Evolutionary conservation across 2,797 vertebrate species (phyloP).

Genomic region (Esox masquinongy): DNA sequence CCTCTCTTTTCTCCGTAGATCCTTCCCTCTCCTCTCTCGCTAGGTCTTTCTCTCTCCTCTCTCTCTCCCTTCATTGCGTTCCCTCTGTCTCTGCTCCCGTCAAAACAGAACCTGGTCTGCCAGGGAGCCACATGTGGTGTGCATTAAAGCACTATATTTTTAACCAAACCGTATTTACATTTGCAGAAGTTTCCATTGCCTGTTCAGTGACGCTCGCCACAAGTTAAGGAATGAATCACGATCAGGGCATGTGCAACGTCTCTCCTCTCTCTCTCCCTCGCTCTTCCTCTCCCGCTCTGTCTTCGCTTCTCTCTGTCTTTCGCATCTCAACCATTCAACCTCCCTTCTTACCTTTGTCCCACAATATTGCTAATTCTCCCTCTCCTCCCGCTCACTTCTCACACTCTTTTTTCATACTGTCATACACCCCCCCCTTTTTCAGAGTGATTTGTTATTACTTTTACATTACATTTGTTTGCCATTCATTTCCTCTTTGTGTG

Average conservation of each 20-base stretch:
- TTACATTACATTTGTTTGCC: conserved; percentile 44
- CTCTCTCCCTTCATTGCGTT: conserved; percentile 25
- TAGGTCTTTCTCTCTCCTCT: background rate
- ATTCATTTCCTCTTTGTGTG: conserved; percentile 50
- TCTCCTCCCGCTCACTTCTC: background rate
- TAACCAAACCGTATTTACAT: conserved; percentile 62
- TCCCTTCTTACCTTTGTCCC: conserved; percentile 34
- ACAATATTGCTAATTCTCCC: background rate
- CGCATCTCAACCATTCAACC: background rate
- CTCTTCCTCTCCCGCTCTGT: conserved; percentile 1
- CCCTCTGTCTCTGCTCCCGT: conserved; percentile 59
- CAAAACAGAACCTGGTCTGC: conserved; percentile 73
- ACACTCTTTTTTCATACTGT: conserved; percentile 8
- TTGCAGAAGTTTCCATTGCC: conserved; percentile 60
- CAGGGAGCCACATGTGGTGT: conserved; percentile 54
- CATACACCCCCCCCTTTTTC: conserved; percentile 8
- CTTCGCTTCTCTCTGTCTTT: conserved; percentile 2
- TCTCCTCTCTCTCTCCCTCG: conserved; percentile 10
- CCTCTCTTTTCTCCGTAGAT: background rate
- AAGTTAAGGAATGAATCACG: conserved; percentile 65
- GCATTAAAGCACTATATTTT: conserved; percentile 61
- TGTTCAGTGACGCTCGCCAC: conserved; percentile 71
- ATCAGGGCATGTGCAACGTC: conserved; percentile 50
- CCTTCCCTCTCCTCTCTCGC: conserved; percentile 11
- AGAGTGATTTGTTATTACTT: conserved; percentile 32